Conservation (phyloP, 2,113 vertebrate species). For the Arizona elegans region DNA sequence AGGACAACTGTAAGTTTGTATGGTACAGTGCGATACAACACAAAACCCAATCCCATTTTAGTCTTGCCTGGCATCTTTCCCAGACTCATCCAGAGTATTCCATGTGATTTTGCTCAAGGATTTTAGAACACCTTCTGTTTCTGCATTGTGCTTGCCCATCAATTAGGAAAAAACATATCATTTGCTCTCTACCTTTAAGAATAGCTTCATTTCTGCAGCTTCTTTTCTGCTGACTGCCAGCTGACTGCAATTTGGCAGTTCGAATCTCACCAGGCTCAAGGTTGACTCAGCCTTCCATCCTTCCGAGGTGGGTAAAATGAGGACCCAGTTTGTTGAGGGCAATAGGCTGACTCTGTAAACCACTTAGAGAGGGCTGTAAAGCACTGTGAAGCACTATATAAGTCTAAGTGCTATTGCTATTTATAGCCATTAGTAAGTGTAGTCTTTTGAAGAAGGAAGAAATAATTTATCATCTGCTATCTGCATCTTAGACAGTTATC, state of each 20-base stretch:
- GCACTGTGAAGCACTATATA: too few relatives aligned
- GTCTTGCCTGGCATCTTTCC: neutral
- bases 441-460: neutral
- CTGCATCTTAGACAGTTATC: neutral
- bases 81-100: neutral
- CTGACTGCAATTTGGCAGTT: too few relatives aligned
- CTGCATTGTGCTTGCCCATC: neutral
- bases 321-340: too few relatives aligned
- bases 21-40: neutral
- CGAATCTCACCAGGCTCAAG: too few relatives aligned
- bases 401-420: too few relatives aligned
- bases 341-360: too few relatives aligned
- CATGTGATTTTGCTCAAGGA: constrained; percentile 13
- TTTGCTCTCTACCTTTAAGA: neutral
- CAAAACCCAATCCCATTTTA: neutral
- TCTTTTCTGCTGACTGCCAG: too few relatives aligned
- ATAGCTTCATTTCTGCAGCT: neutral
- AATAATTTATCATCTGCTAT: neutral
- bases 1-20: neutral
- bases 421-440: neutral
- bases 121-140: neutral
- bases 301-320: too few relatives aligned
- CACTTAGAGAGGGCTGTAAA: too few relatives aligned
- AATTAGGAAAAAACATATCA: neutral
- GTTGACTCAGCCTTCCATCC: too few relatives aligned